These are phyloP conservation scores for Mixornis gularis DNA, from an alignment of 2,113 vertebrate species.

Conservation along the genomic window DNA sequence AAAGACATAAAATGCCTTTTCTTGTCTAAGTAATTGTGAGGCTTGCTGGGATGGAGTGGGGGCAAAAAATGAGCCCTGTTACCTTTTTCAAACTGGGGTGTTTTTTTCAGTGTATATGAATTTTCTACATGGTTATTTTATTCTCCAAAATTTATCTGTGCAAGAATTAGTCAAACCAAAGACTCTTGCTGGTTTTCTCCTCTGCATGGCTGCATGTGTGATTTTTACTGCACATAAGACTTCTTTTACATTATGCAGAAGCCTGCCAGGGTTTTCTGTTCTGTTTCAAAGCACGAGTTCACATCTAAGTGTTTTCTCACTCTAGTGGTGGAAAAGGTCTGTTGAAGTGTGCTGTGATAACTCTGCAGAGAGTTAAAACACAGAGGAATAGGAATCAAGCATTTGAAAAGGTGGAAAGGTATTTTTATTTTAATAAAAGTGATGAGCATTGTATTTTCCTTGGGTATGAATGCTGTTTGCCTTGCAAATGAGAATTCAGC, in stretches of 20 bases:
- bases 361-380: neutral
- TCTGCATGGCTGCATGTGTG: neutral
- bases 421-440: neutral
- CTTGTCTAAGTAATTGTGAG: neutral
- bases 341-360: neutral
- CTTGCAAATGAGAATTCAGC: neutral
- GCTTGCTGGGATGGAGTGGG: fast-evolving
- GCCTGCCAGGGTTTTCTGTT: neutral
- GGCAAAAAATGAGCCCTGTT: neutral
- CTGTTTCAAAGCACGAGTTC: slow-evolving; percentile 6
- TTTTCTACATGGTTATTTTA: neutral
- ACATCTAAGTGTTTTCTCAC: neutral
- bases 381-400: neutral
- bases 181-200: neutral
- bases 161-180: neutral
- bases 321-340: neutral
- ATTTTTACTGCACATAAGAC: neutral
- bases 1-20: neutral
- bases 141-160: neutral
- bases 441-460: neutral
- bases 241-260: neutral
- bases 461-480: neutral
- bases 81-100: neutral
- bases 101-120: neutral
- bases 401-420: neutral